Evolutionary conservation across 2,797 vertebrate species (phyloP).

Genomic region (Gymnoscopelus microlampas): DNA sequence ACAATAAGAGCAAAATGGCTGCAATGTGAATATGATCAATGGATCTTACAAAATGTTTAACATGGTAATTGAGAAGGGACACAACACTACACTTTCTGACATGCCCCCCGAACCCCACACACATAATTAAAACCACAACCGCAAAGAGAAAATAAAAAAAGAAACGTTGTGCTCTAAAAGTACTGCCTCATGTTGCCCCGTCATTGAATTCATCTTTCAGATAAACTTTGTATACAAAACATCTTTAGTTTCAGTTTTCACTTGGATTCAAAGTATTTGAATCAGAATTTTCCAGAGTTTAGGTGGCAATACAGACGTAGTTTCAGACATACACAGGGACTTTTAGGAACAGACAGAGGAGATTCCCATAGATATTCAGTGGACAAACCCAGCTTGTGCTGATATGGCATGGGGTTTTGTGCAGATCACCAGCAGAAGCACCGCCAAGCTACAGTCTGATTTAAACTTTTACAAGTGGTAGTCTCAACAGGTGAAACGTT

Average conservation of each 20-base stretch:
- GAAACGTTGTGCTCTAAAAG: slow-evolving; percentile 17
- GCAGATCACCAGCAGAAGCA: neutral
- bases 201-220: slow-evolving; percentile 15
- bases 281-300: neutral
- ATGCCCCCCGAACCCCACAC: slow-evolving; percentile 17
- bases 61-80: neutral
- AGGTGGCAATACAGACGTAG: slow-evolving; percentile 1
- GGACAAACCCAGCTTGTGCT: neutral
- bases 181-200: slow-evolving; percentile 4
- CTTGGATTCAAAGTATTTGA: slow-evolving; percentile 13
- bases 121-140: slow-evolving; percentile 4
- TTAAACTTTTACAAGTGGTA: slow-evolving; percentile 9
- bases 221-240: slow-evolving; percentile 34
- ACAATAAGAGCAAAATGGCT: too few species aligned
- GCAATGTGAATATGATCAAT: too few species aligned
- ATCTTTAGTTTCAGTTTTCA: slow-evolving; percentile 21
- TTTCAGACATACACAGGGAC: neutral
- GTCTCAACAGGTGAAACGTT: slow-evolving; percentile 4
- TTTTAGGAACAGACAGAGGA: neutral
- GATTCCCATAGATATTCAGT: neutral
- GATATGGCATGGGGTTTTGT: slow-evolving; percentile 2
- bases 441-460: neutral
- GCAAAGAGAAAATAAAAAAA: slow-evolving; percentile 19
- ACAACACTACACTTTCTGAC: slow-evolving; percentile 19
- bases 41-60: slow-evolving; percentile 15